phyloP scores from a whole-genome alignment of 2,113 vertebrate species.

The Eidolon helvum region DNA sequence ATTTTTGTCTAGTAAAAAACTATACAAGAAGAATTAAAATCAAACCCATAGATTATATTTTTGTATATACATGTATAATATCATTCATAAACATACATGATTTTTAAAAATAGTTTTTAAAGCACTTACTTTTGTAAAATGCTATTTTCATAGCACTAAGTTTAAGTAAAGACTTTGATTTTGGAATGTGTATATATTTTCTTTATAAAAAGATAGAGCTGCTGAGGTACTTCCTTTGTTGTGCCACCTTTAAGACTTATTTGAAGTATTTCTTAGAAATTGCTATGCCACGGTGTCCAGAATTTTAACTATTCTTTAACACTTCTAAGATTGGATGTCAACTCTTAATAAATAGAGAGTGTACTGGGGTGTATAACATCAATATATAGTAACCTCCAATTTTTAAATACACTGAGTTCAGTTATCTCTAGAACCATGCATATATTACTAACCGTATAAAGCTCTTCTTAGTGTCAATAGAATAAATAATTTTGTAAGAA shows the following conservation, averaged over 20 bases:
- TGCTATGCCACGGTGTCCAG: slow-evolving; percentile 72
- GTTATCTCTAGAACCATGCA: background rate
- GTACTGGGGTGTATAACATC: background rate
- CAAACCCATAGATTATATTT: background rate
- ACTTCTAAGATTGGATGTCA: slow-evolving; percentile 77
- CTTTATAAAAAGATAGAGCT: slow-evolving; percentile 74
- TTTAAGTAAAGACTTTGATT: background rate
- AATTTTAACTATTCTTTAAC: slow-evolving; percentile 82
- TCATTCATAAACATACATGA: background rate
- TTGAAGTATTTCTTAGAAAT: slow-evolving; percentile 81
- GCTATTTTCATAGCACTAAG: background rate
- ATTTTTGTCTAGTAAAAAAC: background rate
- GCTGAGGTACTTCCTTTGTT: slow-evolving; percentile 78
- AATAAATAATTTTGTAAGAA: slow-evolving; percentile 33
- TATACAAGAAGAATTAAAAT: background rate
- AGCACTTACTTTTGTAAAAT: slow-evolving; percentile 18
- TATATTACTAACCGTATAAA: slow-evolving; percentile 24
- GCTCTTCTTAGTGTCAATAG: slow-evolving; percentile 8
- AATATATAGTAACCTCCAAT: background rate
- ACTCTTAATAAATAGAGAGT: background rate
- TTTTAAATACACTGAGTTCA: slow-evolving; percentile 2
- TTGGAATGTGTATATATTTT: slow-evolving; percentile 61
- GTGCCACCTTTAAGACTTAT: slow-evolving; percentile 80
- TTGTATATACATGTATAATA: background rate
- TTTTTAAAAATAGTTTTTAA: background rate